Evolutionary conservation across 2,888 invertebrate species (phyloP).

Genomic region (Cremastinae sp.): DNA sequence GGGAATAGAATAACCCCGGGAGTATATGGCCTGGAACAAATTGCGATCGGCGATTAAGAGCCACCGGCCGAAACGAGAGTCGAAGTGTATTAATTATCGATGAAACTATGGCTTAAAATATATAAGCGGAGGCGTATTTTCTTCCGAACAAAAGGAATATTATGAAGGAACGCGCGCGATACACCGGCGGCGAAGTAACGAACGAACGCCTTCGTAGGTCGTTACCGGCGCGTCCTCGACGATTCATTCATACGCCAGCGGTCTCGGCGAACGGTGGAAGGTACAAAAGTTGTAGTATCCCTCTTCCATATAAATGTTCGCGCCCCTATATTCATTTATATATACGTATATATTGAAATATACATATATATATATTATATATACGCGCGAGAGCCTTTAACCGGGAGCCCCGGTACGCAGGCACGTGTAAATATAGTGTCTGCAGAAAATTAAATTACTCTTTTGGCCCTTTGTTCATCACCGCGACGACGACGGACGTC

Average conservation of each 20-base stretch:
- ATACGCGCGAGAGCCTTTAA: slow-evolving; percentile 21
- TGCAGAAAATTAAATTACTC: slow-evolving; percentile 62
- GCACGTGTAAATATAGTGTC: slow-evolving; percentile 61
- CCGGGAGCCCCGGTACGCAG: slow-evolving; percentile 37
- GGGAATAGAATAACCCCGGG: slow-evolving; percentile 57
- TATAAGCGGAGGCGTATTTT: slow-evolving; percentile 1
- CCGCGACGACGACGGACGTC: slow-evolving; percentile 60
- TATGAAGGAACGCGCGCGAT: slow-evolving; percentile 38
- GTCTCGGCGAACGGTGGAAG: slow-evolving; percentile 52
- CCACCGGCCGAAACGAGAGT: slow-evolving; percentile 73
- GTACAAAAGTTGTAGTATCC: slow-evolving; percentile 44
- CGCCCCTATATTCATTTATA: slow-evolving; percentile 7
- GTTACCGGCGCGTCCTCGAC: slow-evolving; percentile 46
- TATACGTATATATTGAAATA: neutral
- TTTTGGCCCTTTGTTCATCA: slow-evolving; percentile 62
- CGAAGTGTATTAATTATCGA: slow-evolving; percentile 78
- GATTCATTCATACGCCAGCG: slow-evolving; percentile 53
- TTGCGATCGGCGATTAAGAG: slow-evolving; percentile 77
- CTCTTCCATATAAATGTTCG: neutral
- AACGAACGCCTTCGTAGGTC: slow-evolving; percentile 56
- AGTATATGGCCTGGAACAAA: slow-evolving; percentile 78
- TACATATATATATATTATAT: slow-evolving; percentile 10
- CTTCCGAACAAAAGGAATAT: slow-evolving; percentile 40
- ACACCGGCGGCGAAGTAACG: slow-evolving; percentile 47
- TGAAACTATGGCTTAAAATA: slow-evolving; percentile 58